A percentile compares a stretch with the other conserved stretches of the same genome.
Evolutionary conservation across 2,113 vertebrate species (phyloP).

Genomic region (Tragulus kanchil): DNA sequence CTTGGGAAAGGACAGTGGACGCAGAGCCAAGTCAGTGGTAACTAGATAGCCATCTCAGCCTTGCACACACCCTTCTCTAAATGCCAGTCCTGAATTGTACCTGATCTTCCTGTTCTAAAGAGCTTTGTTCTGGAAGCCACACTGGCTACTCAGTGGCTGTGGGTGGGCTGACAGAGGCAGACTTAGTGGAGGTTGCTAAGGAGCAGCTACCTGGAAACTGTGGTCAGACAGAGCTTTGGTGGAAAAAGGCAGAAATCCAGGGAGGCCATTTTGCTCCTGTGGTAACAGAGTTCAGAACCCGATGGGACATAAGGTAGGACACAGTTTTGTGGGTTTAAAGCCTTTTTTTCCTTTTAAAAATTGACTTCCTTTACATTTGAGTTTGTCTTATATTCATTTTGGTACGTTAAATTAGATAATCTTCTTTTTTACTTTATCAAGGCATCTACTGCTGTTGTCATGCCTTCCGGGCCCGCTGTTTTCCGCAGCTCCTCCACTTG

Average conservation of each 20-base stretch:
- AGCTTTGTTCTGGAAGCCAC: constrained; percentile 62
- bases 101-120: constrained; percentile 64
- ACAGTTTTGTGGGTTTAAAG: constrained; percentile 56
- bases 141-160: constrained; percentile 29
- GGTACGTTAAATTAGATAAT: constrained; percentile 10
- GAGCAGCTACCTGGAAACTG: constrained; percentile 52
- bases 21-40: not conserved
- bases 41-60: not conserved
- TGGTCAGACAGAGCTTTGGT: not conserved
- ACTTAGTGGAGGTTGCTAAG: constrained; percentile 62
- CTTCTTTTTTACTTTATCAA: not conserved
- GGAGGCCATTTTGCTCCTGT: not conserved
- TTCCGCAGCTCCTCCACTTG: not conserved
- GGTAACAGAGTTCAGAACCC: not conserved
- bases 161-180: constrained; percentile 59
- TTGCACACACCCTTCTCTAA: not conserved
- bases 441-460: not conserved
- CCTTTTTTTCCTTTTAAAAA: constrained; percentile 51
- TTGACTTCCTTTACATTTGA: constrained; percentile 23
- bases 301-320: not conserved
- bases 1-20: not conserved
- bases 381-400: constrained; percentile 24
- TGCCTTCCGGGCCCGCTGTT: constrained; percentile 6
- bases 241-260: not conserved
- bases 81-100: not conserved